Percentiles rank a stretch among this genome's conserved stretches.
Evolutionary conservation across 2,888 invertebrate genomes (phyloP).

Genomic region (Nymphalis c-album): DNA sequence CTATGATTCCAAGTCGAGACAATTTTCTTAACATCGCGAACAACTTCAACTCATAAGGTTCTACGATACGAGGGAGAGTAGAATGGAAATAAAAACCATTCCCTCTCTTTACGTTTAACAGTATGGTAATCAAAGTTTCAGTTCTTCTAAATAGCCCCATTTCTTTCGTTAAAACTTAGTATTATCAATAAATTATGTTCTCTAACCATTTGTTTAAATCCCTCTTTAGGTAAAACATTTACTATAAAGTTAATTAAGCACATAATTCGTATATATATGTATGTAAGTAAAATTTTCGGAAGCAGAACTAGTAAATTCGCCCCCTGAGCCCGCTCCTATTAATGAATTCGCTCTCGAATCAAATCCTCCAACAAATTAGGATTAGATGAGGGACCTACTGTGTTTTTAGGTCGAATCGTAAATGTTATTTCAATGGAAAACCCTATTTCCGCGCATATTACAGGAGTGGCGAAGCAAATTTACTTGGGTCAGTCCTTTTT

Average conservation of each 20-base stretch:
- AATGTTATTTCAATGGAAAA: constrained; percentile 62
- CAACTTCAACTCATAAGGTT: constrained; percentile 15
- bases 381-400: constrained; percentile 63
- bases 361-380: constrained; percentile 71
- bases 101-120: constrained; percentile 1
- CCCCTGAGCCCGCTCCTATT: constrained; percentile 45
- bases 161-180: background rate
- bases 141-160: background rate
- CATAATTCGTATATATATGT: constrained; percentile 27
- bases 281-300: constrained; percentile 33
- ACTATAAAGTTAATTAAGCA: constrained; percentile 20
- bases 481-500: constrained; percentile 5
- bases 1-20: constrained; percentile 23
- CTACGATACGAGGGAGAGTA: constrained; percentile 9
- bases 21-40: constrained; percentile 31
- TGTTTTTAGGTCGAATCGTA: constrained; percentile 63
- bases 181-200: background rate
- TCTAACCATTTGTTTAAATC: background rate
- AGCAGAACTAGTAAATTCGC: constrained; percentile 27
- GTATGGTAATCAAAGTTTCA: constrained; percentile 1
- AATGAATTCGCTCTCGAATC: constrained; percentile 56
- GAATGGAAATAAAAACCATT: constrained; percentile 12
- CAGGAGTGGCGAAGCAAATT: constrained; percentile 15
- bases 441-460: constrained; percentile 46
- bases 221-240: constrained; percentile 12